phyloP scores from a whole-genome alignment of 2,888 invertebrate genomes.

The Neocrepidodera transversa region DNA sequence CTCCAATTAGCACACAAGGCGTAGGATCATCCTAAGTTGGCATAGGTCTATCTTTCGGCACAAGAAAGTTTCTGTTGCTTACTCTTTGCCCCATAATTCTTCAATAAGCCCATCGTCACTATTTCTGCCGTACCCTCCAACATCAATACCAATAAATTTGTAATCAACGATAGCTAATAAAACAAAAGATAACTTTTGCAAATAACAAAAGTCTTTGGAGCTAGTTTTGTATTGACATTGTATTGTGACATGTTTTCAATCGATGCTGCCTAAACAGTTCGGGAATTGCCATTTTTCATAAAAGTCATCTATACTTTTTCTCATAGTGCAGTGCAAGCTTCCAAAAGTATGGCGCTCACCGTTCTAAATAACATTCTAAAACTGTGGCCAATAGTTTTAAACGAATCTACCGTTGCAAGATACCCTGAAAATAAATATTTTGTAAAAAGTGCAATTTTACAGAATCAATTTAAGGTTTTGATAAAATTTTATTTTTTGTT shows the following conservation, averaged over 20 bases:
- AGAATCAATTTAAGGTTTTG: too few relatives aligned
- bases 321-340: too few relatives aligned
- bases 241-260: not conserved
- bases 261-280: slow-evolving; percentile 33
- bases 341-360: too few relatives aligned
- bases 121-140: slow-evolving; percentile 41
- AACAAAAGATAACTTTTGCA: slow-evolving; percentile 31
- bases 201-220: slow-evolving; percentile 37
- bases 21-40: slow-evolving; percentile 27
- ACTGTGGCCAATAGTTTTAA: too few relatives aligned
- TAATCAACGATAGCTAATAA: slow-evolving; percentile 34
- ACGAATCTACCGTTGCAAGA: slow-evolving; percentile 5
- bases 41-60: slow-evolving; percentile 30
- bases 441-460: not conserved
- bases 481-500: too few relatives aligned
- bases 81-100: slow-evolving; percentile 34
- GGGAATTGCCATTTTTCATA: slow-evolving; percentile 39
- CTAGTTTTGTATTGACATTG: slow-evolving; percentile 21
- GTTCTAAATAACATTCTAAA: too few relatives aligned
- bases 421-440: not conserved
- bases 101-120: slow-evolving; percentile 31
- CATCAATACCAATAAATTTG: slow-evolving; percentile 41
- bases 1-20: slow-evolving; percentile 41
- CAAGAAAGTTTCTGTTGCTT: slow-evolving; percentile 4
- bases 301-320: slow-evolving; percentile 3